These are phyloP conservation scores for Micrastur ruficollis DNA, from an alignment of 2,797 vertebrate genomes.

Conservation along the genomic window DNA sequence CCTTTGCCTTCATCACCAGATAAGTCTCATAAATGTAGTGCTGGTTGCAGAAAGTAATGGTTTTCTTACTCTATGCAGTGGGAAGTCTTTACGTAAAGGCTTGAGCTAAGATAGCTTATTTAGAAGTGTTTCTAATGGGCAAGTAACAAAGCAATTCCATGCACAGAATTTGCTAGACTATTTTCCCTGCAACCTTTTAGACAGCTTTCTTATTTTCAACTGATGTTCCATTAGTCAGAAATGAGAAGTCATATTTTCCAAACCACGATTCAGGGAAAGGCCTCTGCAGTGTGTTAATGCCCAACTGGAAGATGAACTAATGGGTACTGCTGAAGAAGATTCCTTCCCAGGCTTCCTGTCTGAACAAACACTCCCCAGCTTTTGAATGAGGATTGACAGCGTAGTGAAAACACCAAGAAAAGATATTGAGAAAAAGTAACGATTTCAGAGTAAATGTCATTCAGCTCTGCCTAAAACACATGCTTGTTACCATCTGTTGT, in stretches of 20 bases:
- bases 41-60: not conserved
- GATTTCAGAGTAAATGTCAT: constrained; percentile 17
- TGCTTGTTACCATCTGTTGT: constrained; percentile 41
- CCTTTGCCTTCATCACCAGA: not conserved
- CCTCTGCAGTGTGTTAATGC: not conserved
- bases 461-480: constrained; percentile 27
- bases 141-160: not conserved
- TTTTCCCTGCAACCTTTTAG: not conserved
- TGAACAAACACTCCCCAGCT: not conserved
- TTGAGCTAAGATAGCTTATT: not conserved
- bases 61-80: not conserved
- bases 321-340: not conserved
- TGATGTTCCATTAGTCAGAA: not conserved
- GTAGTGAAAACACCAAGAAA: not conserved
- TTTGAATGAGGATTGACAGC: not conserved
- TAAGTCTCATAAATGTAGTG: not conserved
- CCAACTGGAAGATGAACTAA: not conserved
- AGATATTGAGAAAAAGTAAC: not conserved
- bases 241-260: not conserved
- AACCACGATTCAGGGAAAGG: not conserved
- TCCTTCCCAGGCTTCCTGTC: not conserved
- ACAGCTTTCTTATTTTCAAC: not conserved
- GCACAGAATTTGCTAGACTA: not conserved
- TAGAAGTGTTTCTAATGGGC: not conserved
- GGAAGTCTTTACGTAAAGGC: not conserved